phyloP scores from a whole-genome alignment of 2,113 vertebrate species.

The Eulemur rufifrons region DNA sequence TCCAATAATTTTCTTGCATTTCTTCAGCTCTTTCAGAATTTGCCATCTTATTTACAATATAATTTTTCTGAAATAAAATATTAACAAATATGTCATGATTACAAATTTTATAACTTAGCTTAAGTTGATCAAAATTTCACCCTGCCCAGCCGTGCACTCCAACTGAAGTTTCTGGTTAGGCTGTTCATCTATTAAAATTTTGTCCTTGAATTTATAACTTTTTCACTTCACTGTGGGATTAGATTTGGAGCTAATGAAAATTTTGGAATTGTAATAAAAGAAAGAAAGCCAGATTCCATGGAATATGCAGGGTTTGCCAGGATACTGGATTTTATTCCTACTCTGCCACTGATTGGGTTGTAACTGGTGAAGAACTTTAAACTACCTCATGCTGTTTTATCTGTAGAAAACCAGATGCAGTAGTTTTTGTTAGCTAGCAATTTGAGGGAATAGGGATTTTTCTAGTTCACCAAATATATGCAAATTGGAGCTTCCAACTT shows the following conservation, averaged over 20 bases:
- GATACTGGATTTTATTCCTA: neutral
- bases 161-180: neutral
- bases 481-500: neutral
- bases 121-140: neutral
- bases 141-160: rapidly evolving
- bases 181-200: neutral
- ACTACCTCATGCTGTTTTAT: neutral
- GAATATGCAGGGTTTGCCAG: neutral
- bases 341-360: neutral
- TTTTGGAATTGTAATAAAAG: conserved; percentile 24
- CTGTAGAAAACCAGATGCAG: neutral
- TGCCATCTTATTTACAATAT: conserved; percentile 26
- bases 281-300: neutral
- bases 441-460: neutral
- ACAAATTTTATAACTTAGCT: neutral
- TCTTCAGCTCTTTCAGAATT: conserved; percentile 17
- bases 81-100: neutral
- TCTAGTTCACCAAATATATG: neutral
- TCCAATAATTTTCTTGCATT: conserved; percentile 53
- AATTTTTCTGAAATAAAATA: conserved; percentile 57
- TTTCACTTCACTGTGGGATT: conserved; percentile 19
- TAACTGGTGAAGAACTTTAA: conserved; percentile 7
- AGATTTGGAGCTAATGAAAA: neutral
- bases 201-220: conserved; percentile 5
- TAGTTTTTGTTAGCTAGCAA: neutral